A percentile compares a stretch with the other conserved stretches of the same genome.
These are phyloP conservation scores for Tetragnatha montana DNA, from an alignment of 2,888 invertebrate species.

Conservation along the genomic window DNA sequence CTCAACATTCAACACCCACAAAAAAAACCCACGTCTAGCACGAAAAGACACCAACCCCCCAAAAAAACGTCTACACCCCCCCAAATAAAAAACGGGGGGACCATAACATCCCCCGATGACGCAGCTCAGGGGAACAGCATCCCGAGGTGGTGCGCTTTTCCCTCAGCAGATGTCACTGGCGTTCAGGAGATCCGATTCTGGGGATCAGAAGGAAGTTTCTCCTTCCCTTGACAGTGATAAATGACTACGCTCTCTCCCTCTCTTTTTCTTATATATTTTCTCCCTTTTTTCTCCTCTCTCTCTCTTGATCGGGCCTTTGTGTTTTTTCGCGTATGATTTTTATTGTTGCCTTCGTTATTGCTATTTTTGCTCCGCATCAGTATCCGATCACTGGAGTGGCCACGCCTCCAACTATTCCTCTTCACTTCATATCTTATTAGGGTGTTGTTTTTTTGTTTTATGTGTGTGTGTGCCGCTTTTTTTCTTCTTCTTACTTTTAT, in stretches of 20 bases:
- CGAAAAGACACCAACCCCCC: not conserved
- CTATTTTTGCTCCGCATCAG: slow-evolving; percentile 54
- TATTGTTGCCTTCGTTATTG: slow-evolving; percentile 61
- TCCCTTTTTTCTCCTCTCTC: slow-evolving; percentile 32
- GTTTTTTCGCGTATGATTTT: slow-evolving; percentile 61
- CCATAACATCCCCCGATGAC: slow-evolving; percentile 61
- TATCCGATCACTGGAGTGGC: slow-evolving; percentile 67
- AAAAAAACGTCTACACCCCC: not conserved
- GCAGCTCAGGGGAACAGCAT: slow-evolving; percentile 31
- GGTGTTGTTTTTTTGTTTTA: slow-evolving; percentile 25
- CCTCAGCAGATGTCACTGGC: slow-evolving; percentile 71
- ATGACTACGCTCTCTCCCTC: slow-evolving; percentile 64
- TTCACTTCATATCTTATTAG: slow-evolving; percentile 70
- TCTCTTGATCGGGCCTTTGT: slow-evolving; percentile 36
- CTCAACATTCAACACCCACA: not conserved
- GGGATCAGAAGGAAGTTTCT: slow-evolving; percentile 64
- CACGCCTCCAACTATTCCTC: slow-evolving; percentile 67
- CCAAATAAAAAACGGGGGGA: slow-evolving; percentile 10
- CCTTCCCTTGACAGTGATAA: slow-evolving; percentile 68
- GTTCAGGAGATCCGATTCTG: slow-evolving; percentile 59
- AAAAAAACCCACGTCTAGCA: not conserved
- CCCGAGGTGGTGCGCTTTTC: slow-evolving; percentile 49
- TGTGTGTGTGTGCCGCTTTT: slow-evolving; percentile 14
- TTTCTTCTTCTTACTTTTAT: slow-evolving; percentile 59
- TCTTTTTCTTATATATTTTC: slow-evolving; percentile 66